phyloP scores from a whole-genome alignment of 2,113 vertebrate genomes.

The pig (Sus scrofa) region T2T-Sscrofa CM000828.6:59103001-59103500 shows the following conservation, averaged over 20 bases:
- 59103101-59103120: no score
- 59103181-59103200: neutral
- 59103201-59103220: neutral
- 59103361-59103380: neutral
- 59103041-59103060: neutral
- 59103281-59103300: neutral
- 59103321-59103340: neutral
- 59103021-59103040: neutral
- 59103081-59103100: no score
- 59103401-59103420: neutral
- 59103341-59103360: neutral
- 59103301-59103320: neutral
- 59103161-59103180: neutral
- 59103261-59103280: neutral
- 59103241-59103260: neutral
- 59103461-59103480: neutral
- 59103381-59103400: neutral
- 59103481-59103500: neutral
- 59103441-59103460: neutral
- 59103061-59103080: no score
- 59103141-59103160: neutral
- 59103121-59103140: neutral
- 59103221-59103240: neutral
- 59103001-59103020: neutral
- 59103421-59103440: neutral